Base-by-base conservation (phyloP, 2,113 vertebrate genomes). In the Rousettus leschenaultii region DNA sequence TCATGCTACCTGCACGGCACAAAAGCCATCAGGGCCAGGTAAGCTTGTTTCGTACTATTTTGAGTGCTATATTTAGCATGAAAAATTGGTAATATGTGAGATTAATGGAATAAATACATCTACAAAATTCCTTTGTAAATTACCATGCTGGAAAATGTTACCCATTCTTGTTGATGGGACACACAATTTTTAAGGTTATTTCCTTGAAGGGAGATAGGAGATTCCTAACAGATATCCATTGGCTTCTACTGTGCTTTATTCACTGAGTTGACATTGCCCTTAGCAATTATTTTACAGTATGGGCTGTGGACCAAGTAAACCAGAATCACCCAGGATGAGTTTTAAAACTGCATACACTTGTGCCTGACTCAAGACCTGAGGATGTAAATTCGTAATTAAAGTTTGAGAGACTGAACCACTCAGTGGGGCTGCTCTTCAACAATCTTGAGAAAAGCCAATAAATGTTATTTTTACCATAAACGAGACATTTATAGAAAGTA, bases 371-470 rank as follows among this genome's bases (percentile, higher is more conserved):
- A 55, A 85, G 77, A 48, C 66, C 66, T 66, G 73, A 74, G 86
- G 65, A 86, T 88, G n/a, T 73, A 88, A 92, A 94, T 91, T 90
- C 73, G 92, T 96, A 86, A 87, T 79, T 71, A 86, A 92, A 92
- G 40, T 90, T 80, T 85, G 70, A 75, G 59, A 90, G 91, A 73
- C 55, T 45, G 45, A 48, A 43, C 70, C 40, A 71, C 21, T 30
- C 43, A 63, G 26, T 77, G 53, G 15, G 30, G 51, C 8, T 59
- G 19, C n/a, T 91, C 24, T 91, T 96, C 35, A 30, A 45, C 4
- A 73, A 65, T 63, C 22, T n/a, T 53, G 55, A 21, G 26, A 92
- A 65, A 77, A 85, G 55, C 7, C 77, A 95, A 35, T 79, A 75
- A 59, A 75, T 55, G 35, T 35, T 74, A 74, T 71, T 89, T 94